Conservation (phyloP, 2,888 invertebrate genomes). For the Eumacrocentrus americanus region DNA sequence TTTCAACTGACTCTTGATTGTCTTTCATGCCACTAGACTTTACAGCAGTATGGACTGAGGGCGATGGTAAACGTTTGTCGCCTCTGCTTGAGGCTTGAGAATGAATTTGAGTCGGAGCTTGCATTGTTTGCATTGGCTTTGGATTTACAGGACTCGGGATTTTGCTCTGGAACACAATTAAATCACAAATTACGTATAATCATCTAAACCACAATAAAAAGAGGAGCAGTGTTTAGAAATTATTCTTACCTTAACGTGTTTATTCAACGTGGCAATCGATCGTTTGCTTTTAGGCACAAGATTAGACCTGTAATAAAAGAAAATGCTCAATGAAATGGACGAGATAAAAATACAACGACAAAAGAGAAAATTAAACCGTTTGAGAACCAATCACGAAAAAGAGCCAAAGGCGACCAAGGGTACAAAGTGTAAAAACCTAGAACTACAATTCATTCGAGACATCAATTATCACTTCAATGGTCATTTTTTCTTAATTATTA, state of each 20-base stretch:
- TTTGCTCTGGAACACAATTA: not conserved
- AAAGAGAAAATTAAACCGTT: too few species aligned
- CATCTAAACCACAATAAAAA: not conserved
- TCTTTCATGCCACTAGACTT: slow-evolving; percentile 5
- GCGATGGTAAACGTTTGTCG: slow-evolving; percentile 30
- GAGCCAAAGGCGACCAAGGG: too few species aligned
- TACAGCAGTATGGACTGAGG: not conserved
- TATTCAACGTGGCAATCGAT: not conserved
- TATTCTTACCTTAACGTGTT: not conserved
- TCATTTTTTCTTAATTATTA: too few species aligned
- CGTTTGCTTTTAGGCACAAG: not conserved
- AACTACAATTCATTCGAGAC: too few species aligned
- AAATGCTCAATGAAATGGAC: not conserved
- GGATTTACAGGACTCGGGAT: slow-evolving; percentile 20
- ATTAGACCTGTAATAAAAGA: not conserved
- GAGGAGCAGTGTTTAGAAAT: not conserved
- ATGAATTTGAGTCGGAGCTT: slow-evolving; percentile 30
- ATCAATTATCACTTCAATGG: too few species aligned
- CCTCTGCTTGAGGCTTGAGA: slow-evolving; percentile 30
- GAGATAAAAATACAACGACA: slow-evolving; percentile 1
- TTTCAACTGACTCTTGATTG: slow-evolving; percentile 10
- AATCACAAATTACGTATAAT: too few species aligned
- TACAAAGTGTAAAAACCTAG: too few species aligned
- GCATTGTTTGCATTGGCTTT: slow-evolving; percentile 26
- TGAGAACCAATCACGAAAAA: too few species aligned